Percentiles rank a stretch among this genome's conserved stretches.
phyloP scores from a whole-genome alignment of 1,140 invertebrate genomes.

The Goniozus legneri region DNA sequence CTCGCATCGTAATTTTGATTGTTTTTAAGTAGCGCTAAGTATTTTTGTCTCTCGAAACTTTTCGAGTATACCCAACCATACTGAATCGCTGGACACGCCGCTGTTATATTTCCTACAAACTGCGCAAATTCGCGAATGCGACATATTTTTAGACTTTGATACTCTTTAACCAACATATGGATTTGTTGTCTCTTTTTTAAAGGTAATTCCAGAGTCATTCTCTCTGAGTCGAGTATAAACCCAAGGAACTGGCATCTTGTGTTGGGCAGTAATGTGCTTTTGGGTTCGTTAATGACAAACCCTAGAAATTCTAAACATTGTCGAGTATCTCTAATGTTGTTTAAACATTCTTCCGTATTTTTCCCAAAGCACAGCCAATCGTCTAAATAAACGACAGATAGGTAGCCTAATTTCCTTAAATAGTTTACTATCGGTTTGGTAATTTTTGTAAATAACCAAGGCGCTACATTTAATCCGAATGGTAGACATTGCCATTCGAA shows the following conservation, averaged over 20 bases:
- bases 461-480: not conserved
- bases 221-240: not conserved
- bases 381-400: not conserved
- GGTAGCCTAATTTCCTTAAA: not conserved
- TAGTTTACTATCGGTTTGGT: not conserved
- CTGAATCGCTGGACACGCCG: not conserved
- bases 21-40: not conserved
- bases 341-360: not conserved
- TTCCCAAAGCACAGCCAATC: not conserved
- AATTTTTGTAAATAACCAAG: not conserved
- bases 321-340: not conserved
- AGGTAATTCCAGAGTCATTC: not conserved
- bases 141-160: not conserved
- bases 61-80: conserved; percentile 1
- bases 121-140: not conserved
- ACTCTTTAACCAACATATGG: not conserved
- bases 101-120: not conserved
- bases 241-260: not conserved
- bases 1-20: not conserved
- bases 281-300: not conserved
- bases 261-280: not conserved
- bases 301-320: not conserved
- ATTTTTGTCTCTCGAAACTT: not conserved
- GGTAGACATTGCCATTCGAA: not conserved
- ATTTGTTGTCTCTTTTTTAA: not conserved